Conservation (phyloP, 2,113 vertebrate genomes). For the Entomyzon cyanotis region DNA sequence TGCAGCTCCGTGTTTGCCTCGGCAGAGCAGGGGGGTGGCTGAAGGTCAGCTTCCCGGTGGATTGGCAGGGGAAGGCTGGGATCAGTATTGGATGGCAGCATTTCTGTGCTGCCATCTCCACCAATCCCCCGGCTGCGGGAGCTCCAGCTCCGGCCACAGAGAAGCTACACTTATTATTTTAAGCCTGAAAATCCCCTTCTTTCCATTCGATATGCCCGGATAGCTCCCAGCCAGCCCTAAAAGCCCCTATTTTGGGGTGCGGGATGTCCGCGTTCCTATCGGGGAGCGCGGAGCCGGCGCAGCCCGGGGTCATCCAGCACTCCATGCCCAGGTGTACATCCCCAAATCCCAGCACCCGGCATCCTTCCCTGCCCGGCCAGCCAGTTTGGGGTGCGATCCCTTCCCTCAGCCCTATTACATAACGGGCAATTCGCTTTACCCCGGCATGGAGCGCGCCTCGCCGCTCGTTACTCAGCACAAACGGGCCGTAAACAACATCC, state of each 20-base stretch:
- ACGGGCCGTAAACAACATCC: not conserved
- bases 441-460: not conserved
- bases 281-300: not conserved
- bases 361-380: not conserved
- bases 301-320: not conserved
- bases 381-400: not conserved
- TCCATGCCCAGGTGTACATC: rapidly evolving
- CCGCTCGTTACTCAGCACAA: constrained; percentile 48
- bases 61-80: not conserved
- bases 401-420: not conserved
- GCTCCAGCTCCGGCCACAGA: not conserved
- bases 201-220: not conserved
- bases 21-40: not conserved
- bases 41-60: constrained; percentile 5
- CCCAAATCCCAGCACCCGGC: not conserved
- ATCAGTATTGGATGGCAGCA: not conserved
- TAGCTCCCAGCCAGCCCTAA: not conserved
- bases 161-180: not conserved
- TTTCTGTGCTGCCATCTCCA: not conserved
- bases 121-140: not conserved
- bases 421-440: not conserved
- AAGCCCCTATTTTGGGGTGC: not conserved
- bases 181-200: not conserved
- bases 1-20: not conserved
- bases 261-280: rapidly evolving